phyloP scores from a whole-genome alignment of 2,113 vertebrate species.

The Echinops telfairi region DNA sequence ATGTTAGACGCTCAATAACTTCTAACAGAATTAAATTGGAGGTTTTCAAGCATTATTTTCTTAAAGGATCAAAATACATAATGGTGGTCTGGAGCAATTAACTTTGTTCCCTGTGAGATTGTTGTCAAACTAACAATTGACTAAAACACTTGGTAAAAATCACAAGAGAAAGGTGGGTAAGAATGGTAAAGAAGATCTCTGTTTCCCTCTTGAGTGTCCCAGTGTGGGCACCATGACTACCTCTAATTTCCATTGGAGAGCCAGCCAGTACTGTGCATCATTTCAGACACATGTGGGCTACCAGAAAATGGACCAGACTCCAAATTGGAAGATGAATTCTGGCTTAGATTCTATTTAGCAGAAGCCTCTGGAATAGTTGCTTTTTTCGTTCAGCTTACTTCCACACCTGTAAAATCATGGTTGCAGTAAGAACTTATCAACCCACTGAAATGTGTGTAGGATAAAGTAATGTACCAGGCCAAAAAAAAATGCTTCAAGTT shows the following conservation, averaged over 20 bases:
- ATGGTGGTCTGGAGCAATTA: no score
- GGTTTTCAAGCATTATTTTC: neutral
- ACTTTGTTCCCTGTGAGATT: neutral
- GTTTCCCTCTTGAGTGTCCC: neutral
- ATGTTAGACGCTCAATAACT: neutral
- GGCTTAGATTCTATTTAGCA: neutral
- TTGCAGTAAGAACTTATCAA: neutral
- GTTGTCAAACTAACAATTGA: no score
- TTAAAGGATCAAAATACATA: neutral
- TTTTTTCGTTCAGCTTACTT: neutral
- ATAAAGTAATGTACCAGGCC: no score
- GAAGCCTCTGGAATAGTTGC: no score
- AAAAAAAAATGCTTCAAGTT: no score
- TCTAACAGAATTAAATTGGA: neutral
- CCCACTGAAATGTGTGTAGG: neutral
- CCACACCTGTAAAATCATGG: neutral
- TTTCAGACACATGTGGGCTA: neutral
- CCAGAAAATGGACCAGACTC: neutral
- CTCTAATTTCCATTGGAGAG: neutral
- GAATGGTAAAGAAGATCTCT: no score
- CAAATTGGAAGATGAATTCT: neutral
- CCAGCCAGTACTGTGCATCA: neutral
- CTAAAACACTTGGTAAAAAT: neutral
- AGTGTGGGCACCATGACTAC: no score
- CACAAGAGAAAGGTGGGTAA: neutral